Conservation (phyloP, 2,113 vertebrate species). For the Ploceus nigricollis region DNA sequence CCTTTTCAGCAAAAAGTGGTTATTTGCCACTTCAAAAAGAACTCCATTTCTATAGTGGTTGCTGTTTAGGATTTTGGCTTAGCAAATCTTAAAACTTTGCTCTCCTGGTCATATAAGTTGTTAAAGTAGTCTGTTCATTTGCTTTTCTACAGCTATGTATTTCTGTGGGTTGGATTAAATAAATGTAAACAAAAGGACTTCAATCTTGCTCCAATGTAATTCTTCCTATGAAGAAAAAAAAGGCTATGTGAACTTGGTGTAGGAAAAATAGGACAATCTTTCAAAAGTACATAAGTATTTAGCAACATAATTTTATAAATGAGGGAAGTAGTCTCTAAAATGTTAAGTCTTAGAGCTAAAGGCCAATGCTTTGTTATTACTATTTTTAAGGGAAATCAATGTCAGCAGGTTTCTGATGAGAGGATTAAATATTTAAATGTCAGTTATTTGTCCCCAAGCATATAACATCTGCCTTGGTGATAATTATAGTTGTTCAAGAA, state of each 20-base stretch:
- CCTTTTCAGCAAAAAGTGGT: neutral
- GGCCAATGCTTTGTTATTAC: neutral
- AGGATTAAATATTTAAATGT: neutral
- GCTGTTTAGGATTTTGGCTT: neutral
- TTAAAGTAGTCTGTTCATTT: neutral
- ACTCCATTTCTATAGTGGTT: neutral
- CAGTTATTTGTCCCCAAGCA: neutral
- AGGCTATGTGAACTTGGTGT: neutral
- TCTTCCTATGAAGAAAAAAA: neutral
- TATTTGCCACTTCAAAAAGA: neutral
- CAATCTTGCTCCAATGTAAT: neutral
- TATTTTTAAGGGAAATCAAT: neutral
- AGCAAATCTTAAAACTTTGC: neutral
- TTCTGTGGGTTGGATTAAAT: neutral
- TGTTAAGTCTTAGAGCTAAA: neutral
- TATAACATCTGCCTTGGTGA: neutral
- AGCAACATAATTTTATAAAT: neutral
- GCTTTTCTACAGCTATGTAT: accelerated
- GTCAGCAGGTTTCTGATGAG: neutral
- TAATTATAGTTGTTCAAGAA: conserved; percentile 16
- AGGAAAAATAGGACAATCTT: neutral
- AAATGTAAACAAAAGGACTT: neutral
- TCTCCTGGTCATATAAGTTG: neutral
- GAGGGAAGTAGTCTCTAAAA: neutral
- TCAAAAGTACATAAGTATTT: neutral